A percentile compares a stretch with the other conserved stretches of the same genome.
These are phyloP conservation scores for Numenius arquata DNA, from an alignment of 2,113 vertebrate species.

Conservation along the genomic window DNA sequence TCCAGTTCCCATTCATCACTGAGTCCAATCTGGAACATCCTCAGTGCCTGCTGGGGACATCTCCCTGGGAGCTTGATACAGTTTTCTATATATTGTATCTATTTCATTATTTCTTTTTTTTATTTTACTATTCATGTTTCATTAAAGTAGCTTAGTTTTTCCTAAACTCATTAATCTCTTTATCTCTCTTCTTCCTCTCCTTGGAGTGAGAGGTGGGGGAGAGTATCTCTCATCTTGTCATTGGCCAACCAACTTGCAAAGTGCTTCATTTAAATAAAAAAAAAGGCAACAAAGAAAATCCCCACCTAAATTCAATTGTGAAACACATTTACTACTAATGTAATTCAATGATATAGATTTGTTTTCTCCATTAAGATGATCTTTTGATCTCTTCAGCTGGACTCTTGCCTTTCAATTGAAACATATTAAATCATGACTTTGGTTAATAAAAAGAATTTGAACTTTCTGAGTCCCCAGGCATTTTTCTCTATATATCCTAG, in stretches of 20 bases:
- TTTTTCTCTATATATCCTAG: background rate
- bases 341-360: background rate
- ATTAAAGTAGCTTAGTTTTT: too few species aligned
- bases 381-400: background rate
- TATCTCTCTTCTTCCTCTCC: too few species aligned
- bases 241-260: background rate
- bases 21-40: too few species aligned
- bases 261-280: background rate
- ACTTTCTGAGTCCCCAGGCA: background rate
- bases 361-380: background rate
- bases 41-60: too few species aligned
- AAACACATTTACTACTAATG: background rate
- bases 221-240: too few species aligned
- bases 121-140: too few species aligned
- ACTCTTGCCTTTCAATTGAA: background rate
- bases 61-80: too few species aligned
- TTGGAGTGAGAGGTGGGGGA: too few species aligned
- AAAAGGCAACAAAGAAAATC: background rate
- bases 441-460: conserved; percentile 6
- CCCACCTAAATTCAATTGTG: background rate
- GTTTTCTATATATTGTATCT: too few species aligned
- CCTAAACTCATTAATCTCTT: too few species aligned
- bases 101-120: too few species aligned
- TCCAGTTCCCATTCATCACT: too few species aligned
- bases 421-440: background rate